phyloP scores from a whole-genome alignment of 2,888 invertebrate genomes.

The Apodemia duryi region DNA sequence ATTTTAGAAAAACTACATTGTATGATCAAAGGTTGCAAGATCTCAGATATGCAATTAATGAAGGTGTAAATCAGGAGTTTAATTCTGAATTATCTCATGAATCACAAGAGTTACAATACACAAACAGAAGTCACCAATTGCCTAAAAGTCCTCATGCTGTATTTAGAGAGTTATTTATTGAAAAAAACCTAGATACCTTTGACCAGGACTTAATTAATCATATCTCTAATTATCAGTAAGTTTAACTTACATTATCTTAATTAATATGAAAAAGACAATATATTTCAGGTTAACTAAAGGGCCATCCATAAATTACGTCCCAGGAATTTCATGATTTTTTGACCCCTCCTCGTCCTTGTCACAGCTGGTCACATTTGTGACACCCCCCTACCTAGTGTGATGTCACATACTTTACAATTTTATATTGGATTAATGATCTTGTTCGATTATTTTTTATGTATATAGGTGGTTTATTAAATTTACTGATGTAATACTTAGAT shows the following conservation, averaged over 20 bases:
- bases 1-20: conserved; percentile 67
- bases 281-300: too few relatives aligned
- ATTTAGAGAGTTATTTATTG: conserved; percentile 63
- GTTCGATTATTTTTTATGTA: too few relatives aligned
- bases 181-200: conserved; percentile 62
- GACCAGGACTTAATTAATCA: conserved; percentile 66
- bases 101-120: conserved; percentile 29
- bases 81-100: conserved; percentile 36
- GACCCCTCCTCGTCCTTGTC: too few relatives aligned
- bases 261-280: neutral
- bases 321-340: too few relatives aligned
- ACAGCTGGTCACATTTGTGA: too few relatives aligned
- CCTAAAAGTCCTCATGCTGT: conserved; percentile 67
- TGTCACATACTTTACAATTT: too few relatives aligned
- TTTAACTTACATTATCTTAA: conserved; percentile 29
- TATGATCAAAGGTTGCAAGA: conserved; percentile 70
- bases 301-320: too few relatives aligned
- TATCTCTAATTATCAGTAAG: conserved; percentile 65
- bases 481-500: too few relatives aligned
- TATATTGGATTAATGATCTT: too few relatives aligned
- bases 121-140: conserved; percentile 27
- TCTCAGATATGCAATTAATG: conserved; percentile 67
- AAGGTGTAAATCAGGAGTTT: conserved; percentile 67
- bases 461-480: too few relatives aligned
- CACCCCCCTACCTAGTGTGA: too few relatives aligned